These are phyloP conservation scores for Leptopterna dolabrata DNA, from an alignment of 2,888 invertebrate genomes.

Conservation along the genomic window DNA sequence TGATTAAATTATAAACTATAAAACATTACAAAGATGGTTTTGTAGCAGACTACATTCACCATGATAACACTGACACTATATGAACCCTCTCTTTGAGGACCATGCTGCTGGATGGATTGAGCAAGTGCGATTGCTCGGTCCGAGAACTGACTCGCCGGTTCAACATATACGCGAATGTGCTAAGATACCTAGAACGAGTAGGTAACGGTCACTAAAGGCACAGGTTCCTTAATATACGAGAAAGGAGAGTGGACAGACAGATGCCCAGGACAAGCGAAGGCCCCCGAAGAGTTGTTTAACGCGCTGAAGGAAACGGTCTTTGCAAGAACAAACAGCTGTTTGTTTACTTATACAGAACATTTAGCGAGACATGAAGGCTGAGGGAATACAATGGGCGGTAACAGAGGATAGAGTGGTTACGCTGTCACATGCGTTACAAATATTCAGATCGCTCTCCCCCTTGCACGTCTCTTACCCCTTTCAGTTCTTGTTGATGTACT, in stretches of 20 bases:
- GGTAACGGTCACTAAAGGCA: too few relatives aligned
- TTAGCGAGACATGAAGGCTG: constrained; percentile 44
- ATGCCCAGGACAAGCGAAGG: not conserved
- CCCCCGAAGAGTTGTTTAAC: constrained; percentile 30
- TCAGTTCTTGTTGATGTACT: not conserved
- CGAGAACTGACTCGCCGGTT: too few relatives aligned
- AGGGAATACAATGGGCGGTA: constrained; percentile 46
- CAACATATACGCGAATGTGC: too few relatives aligned
- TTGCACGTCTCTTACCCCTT: not conserved
- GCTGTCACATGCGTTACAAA: constrained; percentile 51
- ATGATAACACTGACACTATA: too few relatives aligned
- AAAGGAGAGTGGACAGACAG: not conserved
- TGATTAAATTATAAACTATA: too few relatives aligned
- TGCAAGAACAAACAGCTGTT: constrained; percentile 35
- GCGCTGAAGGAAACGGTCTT: constrained; percentile 34
- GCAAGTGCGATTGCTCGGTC: too few relatives aligned
- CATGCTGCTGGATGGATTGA: too few relatives aligned
- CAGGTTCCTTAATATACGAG: not conserved
- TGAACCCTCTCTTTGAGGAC: too few relatives aligned
- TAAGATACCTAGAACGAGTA: too few relatives aligned
- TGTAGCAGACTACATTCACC: too few relatives aligned
- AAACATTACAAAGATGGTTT: not conserved
- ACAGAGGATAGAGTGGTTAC: constrained; percentile 48
- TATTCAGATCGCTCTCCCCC: constrained; percentile 36
- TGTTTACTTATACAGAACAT: constrained; percentile 50